Evolutionary conservation across 1,140 invertebrate species (phyloP), one percentile per base, ranked within the genome.

Genomic region (Neelides sp.): DNA sequence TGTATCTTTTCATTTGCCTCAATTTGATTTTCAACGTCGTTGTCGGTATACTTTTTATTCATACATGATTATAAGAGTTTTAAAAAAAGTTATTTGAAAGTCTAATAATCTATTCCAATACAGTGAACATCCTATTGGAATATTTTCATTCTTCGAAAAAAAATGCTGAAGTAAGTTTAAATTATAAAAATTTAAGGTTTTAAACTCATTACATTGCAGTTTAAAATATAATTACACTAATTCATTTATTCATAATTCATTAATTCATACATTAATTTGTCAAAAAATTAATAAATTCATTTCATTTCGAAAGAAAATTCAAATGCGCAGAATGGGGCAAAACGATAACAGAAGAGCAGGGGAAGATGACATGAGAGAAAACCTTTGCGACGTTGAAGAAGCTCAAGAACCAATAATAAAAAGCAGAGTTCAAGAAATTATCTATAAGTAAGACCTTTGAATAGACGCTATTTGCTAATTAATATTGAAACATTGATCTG

Each of bases 11-110:
- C 17, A 36, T 28, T 22, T 48, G 42, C 23, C 15, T 34, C 4
- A 27, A 50, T 2, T 50, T 46, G 34, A 48, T 55, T 43, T 46
- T 42, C 17, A 37, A 39, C 42, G 54, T 41, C 4, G 54, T 55
- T 4, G 5, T 39, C 7, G 43, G 54, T 51, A 48, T 44, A 42
- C 30, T 35, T 12, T 1, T 10, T 19, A 24, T 17, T 4, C 26
- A 20, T 37, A 43, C 23, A 36, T 42, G 27, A 42, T 42, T 10
- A 2, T 12, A 34, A 13, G 7, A 20, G 8, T 50, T 32, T 3
- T 15, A 27, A 35, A 27, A 13, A 15, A n/a, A 17, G 23, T 17
- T 17, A 7, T 15, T 32, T 17, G 1, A 5, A 15, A 35, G 20
- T 15, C 30, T 23, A 10, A 0, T 4, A 24, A 37, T 45, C 28